phyloP scores from a whole-genome alignment of 1,140 invertebrate genomes.

The Bombus ignitus region DNA sequence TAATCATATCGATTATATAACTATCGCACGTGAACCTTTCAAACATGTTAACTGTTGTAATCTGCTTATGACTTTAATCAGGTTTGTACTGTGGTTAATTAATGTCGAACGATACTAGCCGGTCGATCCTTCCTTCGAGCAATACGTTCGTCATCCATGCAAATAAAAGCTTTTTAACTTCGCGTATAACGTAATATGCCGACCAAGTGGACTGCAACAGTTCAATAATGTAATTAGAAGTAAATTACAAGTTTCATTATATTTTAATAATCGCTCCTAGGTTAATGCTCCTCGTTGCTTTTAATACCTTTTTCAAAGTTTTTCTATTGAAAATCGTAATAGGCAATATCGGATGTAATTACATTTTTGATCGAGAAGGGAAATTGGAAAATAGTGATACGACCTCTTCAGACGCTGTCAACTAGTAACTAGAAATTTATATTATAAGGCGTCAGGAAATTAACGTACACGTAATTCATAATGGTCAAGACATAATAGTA shows the following conservation, averaged over 20 bases:
- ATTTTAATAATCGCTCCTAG: not conserved
- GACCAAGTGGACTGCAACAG: not conserved
- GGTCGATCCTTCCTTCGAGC: conserved; percentile 43
- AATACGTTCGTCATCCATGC: not conserved
- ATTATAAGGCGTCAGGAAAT: not conserved
- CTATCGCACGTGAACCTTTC: conserved; percentile 18
- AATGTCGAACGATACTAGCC: conserved; percentile 47
- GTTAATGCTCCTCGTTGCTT: not conserved
- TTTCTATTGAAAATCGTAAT: not conserved
- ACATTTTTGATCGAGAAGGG: not conserved
- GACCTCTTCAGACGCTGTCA: not conserved
- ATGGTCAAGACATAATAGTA: not conserved
- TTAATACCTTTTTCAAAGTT: not conserved
- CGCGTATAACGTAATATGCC: not conserved
- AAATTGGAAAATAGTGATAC: not conserved
- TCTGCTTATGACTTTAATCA: conserved; percentile 57
- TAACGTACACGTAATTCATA: not conserved
- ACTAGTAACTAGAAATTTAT: not conserved
- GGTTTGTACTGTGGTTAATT: conserved; percentile 62
- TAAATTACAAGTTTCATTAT: not conserved
- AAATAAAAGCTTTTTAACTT: conserved; percentile 14
- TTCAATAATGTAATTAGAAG: not conserved
- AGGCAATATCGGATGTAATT: conserved; percentile 9
- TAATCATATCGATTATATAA: conserved; percentile 51
- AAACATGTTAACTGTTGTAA: conserved; percentile 50